Evolutionary conservation across 2,797 vertebrate species (phyloP).

Genomic region (Mus spretus): DNA sequence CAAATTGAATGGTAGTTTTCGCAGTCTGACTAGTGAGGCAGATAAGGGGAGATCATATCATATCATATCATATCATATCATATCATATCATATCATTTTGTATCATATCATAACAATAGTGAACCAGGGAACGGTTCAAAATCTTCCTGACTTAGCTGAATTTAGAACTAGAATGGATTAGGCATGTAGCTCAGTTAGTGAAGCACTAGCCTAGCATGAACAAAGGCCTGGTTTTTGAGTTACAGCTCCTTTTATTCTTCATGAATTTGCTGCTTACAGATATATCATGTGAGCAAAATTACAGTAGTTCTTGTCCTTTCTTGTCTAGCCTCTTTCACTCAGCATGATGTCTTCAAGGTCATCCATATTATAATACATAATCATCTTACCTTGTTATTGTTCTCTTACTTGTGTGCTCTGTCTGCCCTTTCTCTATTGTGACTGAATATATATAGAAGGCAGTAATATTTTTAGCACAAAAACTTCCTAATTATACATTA

Average conservation of each 20-base stretch:
- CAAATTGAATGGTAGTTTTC: background rate
- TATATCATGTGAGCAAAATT: background rate
- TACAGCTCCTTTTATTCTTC: background rate
- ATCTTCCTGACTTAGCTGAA: background rate
- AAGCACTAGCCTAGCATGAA: background rate
- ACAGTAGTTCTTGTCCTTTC: background rate
- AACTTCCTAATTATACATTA: background rate
- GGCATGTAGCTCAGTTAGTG: background rate
- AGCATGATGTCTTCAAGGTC: background rate
- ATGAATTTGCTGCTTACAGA: background rate
- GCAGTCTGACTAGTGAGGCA: background rate
- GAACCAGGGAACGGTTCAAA: background rate
- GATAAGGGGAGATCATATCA: background rate
- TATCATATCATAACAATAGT: background rate
- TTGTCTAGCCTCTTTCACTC: background rate
- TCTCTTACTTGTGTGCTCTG: background rate
- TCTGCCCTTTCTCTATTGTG: background rate
- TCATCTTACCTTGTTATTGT: background rate
- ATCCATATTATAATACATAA: fast-evolving
- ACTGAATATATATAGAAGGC: conserved; percentile 3
- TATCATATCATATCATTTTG: too few relatives aligned
- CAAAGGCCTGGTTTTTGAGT: background rate
- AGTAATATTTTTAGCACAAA: conserved; percentile 37
- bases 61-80: too few relatives aligned
- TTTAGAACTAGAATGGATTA: background rate